phyloP scores from a whole-genome alignment of 2,888 invertebrate species.

The Heliconius cydno region DNA sequence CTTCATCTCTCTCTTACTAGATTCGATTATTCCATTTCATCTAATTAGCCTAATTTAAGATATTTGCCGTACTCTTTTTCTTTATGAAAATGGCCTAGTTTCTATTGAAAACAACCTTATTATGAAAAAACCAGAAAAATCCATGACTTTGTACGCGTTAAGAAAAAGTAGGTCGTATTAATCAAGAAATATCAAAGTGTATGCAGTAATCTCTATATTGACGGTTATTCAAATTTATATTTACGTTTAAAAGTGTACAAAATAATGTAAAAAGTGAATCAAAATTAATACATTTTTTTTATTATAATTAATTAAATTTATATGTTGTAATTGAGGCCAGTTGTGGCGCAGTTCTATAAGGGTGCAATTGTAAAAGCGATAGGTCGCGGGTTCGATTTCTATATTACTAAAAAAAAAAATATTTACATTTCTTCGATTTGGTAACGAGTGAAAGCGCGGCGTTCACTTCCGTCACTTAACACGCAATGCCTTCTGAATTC shows the following conservation, averaged over 20 bases:
- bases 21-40: constrained; percentile 25
- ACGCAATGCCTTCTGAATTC: too few species aligned
- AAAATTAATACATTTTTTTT: background rate
- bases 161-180: constrained; percentile 21
- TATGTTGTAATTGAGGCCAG: too few species aligned
- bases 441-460: too few species aligned
- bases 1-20: constrained; percentile 21
- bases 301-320: too few species aligned
- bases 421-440: too few species aligned
- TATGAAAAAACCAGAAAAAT: constrained; percentile 10
- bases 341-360: too few species aligned
- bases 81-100: constrained; percentile 12
- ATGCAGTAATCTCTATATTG: constrained; percentile 4
- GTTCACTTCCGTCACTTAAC: too few species aligned
- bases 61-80: constrained; percentile 23
- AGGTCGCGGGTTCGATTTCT: too few species aligned
- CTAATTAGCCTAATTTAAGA: constrained; percentile 34
- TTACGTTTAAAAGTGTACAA: background rate
- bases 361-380: too few species aligned
- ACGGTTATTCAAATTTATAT: constrained; percentile 1
- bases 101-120: constrained; percentile 15
- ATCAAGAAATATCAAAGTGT: constrained; percentile 20
- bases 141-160: constrained; percentile 26
- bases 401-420: too few species aligned
- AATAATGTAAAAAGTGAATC: background rate